phyloP scores from a whole-genome alignment of 2,113 vertebrate species.

The Penelope pileata region DNA sequence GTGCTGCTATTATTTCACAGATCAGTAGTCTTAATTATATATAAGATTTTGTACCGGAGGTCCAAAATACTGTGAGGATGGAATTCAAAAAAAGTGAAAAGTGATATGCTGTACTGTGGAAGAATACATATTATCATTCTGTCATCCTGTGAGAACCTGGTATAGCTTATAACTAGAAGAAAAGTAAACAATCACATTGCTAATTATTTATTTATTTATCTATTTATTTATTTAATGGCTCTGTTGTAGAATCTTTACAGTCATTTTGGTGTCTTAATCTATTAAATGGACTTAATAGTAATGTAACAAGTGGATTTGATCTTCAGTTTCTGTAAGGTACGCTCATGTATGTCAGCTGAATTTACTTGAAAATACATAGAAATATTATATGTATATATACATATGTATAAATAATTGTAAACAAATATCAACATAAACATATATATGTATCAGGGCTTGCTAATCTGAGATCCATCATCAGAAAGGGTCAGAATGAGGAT shows the following conservation, averaged over 20 bases:
- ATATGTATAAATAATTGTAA: rapidly evolving
- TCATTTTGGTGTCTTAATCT: background rate
- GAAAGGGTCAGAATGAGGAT: too few relatives aligned
- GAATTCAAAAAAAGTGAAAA: background rate
- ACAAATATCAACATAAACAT: background rate
- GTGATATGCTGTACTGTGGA: background rate
- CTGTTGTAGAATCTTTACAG: background rate
- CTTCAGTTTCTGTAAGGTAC: background rate
- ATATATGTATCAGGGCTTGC: background rate
- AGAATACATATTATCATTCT: background rate
- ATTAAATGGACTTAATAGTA: background rate
- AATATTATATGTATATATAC: background rate
- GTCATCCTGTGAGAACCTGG: background rate
- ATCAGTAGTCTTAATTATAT: background rate
- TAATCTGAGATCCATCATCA: too few relatives aligned
- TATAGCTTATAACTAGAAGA: background rate
- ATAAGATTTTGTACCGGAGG: rapidly evolving
- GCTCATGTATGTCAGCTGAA: background rate
- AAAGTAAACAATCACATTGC: background rate
- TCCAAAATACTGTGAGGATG: background rate
- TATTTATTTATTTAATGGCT: background rate
- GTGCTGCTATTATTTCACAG: background rate
- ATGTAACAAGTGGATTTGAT: background rate
- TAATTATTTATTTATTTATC: background rate
- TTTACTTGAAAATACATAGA: background rate